Evolutionary conservation across 2,113 vertebrate species (phyloP), one percentile per base, ranked within the genome.

Genomic region (Leuciscus idus): DNA sequence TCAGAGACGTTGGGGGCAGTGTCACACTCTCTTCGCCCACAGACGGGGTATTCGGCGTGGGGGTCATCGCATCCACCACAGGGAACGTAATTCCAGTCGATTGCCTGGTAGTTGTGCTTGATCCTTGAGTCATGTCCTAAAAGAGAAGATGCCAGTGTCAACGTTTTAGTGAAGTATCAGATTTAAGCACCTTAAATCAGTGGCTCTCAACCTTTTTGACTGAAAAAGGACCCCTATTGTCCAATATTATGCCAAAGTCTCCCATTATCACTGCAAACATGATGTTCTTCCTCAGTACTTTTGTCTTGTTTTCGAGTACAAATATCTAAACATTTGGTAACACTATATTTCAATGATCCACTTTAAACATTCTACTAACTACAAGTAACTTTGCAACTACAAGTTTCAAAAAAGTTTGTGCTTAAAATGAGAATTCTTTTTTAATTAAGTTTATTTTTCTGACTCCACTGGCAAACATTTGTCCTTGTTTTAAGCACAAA

Each of bases 21-120:
- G 9, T 98, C 97, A 89, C 96, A 95, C 81, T 96, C 95, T 91
- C 94, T 96, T 66, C 96, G 93, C 36, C 94, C 89, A 48, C 91
- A 95, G 64, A 97, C 93, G 0, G 95, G 79, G 89, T 96, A 94
- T 84, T 98, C 95, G 39, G 93, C 79, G 28, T 94, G 92, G 89
- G 95, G 95, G 81, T 98, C 97, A 75, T 96, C 96, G 86, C 95
- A 95, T 0, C 92, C 92, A 88, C 96, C 93, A 81, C 96, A 96
- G 7, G 96, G 95, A 89, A 96, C 94, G 92, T 98, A 98, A 70
- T 97, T 98, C 93, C 97, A 99, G 81, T 98, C 97, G 30, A 97
- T 95, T 75, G 95, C 93, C 90, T 97, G 96, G 89, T 95, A 94
- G 89, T 94, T 97, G 91, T 95, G 96, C 89, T 98, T 98, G 62